A percentile compares a stretch with the other conserved stretches of the same genome.
Evolutionary conservation across 2,888 invertebrate species (phyloP).

Genomic region (Tyria jacobaeae): DNA sequence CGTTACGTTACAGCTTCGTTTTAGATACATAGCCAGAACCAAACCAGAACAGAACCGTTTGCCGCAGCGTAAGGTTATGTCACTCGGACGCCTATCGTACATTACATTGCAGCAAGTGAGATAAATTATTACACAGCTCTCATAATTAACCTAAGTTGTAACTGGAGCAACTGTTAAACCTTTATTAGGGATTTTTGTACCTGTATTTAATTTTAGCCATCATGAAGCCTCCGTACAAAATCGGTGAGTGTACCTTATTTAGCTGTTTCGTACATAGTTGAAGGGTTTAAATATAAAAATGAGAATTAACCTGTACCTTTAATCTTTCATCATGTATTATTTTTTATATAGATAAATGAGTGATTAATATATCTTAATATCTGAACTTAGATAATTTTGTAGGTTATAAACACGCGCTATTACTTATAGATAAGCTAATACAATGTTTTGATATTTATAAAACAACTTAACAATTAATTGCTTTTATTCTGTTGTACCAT

Average conservation of each 20-base stretch:
- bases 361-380: neutral
- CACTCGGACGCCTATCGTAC: neutral
- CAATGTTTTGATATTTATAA: neutral
- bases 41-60: neutral
- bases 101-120: neutral
- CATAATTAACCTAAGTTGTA: neutral
- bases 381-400: slow-evolving; percentile 12
- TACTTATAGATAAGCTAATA: neutral
- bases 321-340: neutral
- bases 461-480: neutral
- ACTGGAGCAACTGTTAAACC: neutral
- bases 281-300: neutral
- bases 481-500: too few relatives aligned
- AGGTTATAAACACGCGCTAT: slow-evolving; percentile 26
- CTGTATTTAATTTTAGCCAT: slow-evolving; percentile 6
- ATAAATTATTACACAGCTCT: neutral
- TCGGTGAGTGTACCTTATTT: slow-evolving; percentile 64
- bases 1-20: neutral
- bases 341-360: neutral
- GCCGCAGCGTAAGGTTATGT: neutral
- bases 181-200: neutral
- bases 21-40: too few relatives aligned
- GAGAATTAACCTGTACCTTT: too few relatives aligned
- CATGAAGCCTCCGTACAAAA: slow-evolving; percentile 82
- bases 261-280: neutral